Evolutionary conservation across 2,888 invertebrate species (phyloP).

Genomic region (Lingula anatina): DNA sequence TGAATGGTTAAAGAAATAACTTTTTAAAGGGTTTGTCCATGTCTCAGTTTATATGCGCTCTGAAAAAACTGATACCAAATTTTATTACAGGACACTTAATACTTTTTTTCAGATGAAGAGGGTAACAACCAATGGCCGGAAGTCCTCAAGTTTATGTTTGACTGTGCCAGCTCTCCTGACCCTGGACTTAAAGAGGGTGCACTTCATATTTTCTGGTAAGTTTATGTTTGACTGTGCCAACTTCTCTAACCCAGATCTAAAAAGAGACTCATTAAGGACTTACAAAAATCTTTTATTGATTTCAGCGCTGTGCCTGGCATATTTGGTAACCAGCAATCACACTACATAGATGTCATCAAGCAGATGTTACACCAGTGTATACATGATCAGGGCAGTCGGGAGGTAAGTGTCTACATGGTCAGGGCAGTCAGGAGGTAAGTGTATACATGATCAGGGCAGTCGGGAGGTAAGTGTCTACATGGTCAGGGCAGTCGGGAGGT

Average conservation of each 20-base stretch:
- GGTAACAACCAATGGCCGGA: slow-evolving; percentile 96
- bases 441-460: too few relatives aligned
- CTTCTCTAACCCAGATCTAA: not conserved
- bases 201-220: slow-evolving; percentile 87
- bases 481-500: too few relatives aligned
- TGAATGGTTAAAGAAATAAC: too few relatives aligned
- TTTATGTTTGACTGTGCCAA: slow-evolving; percentile 4
- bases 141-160: slow-evolving; percentile 86
- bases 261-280: not conserved
- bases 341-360: slow-evolving; percentile 88
- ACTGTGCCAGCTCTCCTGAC: slow-evolving; percentile 81
- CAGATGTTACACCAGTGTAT: slow-evolving; percentile 86
- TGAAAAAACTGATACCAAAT: too few relatives aligned
- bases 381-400: slow-evolving; percentile 66
- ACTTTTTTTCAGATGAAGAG: slow-evolving; percentile 69
- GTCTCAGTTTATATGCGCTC: too few relatives aligned
- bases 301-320: slow-evolving; percentile 86
- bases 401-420: too few relatives aligned
- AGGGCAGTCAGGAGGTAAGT: too few relatives aligned
- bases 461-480: too few relatives aligned
- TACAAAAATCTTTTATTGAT: too few relatives aligned
- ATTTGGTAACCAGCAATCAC: slow-evolving; percentile 90
- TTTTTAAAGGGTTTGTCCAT: too few relatives aligned
- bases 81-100: too few relatives aligned
- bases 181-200: slow-evolving; percentile 86